Percentiles rank a stretch among this genome's conserved stretches.
Conservation (phyloP, 2,797 vertebrate species). For the Anabas testudineus region DNA sequence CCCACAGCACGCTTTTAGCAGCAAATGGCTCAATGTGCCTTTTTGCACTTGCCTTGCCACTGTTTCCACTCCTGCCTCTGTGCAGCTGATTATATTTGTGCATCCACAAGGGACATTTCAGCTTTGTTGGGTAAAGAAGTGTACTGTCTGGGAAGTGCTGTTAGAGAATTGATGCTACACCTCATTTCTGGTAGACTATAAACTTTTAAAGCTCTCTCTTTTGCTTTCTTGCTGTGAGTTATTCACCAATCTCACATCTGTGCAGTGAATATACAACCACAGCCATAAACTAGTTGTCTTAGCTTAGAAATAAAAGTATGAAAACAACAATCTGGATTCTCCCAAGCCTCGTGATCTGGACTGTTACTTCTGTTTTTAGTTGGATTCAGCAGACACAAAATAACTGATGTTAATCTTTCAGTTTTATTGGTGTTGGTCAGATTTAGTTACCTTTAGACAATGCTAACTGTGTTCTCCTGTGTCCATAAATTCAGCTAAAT, state of each 20-base stretch:
- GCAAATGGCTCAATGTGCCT: conserved; percentile 36
- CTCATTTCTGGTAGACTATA: not conserved
- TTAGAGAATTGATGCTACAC: not conserved
- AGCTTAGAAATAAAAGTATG: not conserved
- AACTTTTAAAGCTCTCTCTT: not conserved
- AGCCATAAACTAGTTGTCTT: not conserved
- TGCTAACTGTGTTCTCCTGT: not conserved
- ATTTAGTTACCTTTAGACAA: not conserved
- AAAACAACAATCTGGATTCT: conserved; percentile 2
- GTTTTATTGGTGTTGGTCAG: not conserved
- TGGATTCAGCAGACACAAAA: not conserved
- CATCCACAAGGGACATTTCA: conserved; percentile 30
- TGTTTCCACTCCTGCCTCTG: conserved; percentile 33
- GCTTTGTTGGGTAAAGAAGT: not conserved
- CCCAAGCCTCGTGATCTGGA: not conserved
- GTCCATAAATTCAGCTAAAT: conserved; percentile 4
- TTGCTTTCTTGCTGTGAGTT: conserved; percentile 1
- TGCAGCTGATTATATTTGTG: conserved; percentile 39
- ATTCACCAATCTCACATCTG: not conserved
- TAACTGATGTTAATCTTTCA: not conserved
- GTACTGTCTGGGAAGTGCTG: conserved; percentile 11
- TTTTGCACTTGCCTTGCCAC: conserved; percentile 34
- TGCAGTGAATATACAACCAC: not conserved
- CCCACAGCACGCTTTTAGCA: conserved; percentile 31
- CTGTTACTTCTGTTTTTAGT: not conserved